These are phyloP conservation scores for Paratrypauchen microcephalus DNA, from an alignment of 2,797 vertebrate genomes.

Conservation along the genomic window DNA sequence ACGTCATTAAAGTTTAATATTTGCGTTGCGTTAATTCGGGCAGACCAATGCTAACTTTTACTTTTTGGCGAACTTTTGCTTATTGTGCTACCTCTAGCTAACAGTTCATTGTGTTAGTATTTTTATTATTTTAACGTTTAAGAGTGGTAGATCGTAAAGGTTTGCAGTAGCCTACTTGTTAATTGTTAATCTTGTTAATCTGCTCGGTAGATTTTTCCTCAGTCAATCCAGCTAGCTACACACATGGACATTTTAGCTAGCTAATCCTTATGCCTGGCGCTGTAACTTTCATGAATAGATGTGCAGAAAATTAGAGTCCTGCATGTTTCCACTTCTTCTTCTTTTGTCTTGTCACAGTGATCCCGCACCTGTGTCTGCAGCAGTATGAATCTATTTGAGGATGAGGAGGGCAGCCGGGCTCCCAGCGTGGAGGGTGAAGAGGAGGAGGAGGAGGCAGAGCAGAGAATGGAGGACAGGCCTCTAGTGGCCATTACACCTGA, in stretches of 20 bases:
- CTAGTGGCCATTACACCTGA: slow-evolving; percentile 68
- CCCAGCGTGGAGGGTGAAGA: slow-evolving; percentile 47
- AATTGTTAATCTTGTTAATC: too few relatives aligned
- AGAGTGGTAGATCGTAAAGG: too few relatives aligned
- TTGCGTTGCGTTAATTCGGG: background rate
- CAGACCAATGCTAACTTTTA: background rate
- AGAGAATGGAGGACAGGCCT: slow-evolving; percentile 33
- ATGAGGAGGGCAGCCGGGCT: slow-evolving; percentile 43
- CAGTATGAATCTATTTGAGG: slow-evolving; percentile 71
- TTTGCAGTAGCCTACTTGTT: too few relatives aligned
- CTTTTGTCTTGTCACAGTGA: background rate
- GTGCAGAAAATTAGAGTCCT: background rate
- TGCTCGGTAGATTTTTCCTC: too few relatives aligned
- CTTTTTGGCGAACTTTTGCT: background rate
- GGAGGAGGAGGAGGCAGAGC: slow-evolving; percentile 44
- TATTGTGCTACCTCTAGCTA: too few relatives aligned
- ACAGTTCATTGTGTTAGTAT: too few relatives aligned
- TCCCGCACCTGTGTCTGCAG: slow-evolving; percentile 33
- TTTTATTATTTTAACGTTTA: too few relatives aligned
- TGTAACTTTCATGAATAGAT: background rate
- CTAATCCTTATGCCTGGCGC: background rate
- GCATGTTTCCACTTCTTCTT: background rate
- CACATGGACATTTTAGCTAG: too few relatives aligned
- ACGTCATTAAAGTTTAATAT: background rate
- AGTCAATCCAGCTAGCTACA: too few relatives aligned